These are phyloP conservation scores for Argopecten irradians DNA, from an alignment of 1,140 invertebrate species.

Conservation along the genomic window DNA sequence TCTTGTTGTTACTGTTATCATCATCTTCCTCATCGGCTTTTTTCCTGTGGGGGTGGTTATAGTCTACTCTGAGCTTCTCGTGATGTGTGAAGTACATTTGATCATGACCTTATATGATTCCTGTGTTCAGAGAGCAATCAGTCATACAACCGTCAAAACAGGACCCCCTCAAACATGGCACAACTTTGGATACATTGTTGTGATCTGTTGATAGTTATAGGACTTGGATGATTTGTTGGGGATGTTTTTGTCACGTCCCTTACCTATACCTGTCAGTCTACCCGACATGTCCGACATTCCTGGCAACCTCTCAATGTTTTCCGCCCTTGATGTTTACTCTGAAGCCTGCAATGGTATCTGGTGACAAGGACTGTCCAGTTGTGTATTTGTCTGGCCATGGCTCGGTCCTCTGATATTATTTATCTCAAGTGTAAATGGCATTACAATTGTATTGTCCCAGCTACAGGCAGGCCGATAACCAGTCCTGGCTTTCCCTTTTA, in stretches of 20 bases:
- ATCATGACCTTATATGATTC: neutral
- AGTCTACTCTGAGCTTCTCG: too few relatives aligned
- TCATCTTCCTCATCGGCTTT: too few relatives aligned
- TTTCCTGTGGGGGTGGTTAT: too few relatives aligned
- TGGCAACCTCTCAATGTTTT: slow-evolving; percentile 3
- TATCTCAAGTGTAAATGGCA: neutral
- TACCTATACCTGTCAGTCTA: neutral
- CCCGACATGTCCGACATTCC: neutral
- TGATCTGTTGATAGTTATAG: neutral
- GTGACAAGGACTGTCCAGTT: neutral
- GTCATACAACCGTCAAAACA: neutral
- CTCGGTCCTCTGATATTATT: neutral
- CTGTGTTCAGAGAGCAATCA: neutral
- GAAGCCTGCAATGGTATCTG: neutral
- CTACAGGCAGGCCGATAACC: neutral
- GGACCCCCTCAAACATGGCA: neutral
- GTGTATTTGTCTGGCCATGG: neutral
- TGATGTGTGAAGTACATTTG: neutral
- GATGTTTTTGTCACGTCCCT: neutral
- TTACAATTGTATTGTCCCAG: neutral
- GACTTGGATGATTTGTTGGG: neutral
- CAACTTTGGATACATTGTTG: neutral
- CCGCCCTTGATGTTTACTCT: neutral
- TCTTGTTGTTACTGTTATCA: too few relatives aligned
- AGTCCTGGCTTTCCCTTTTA: neutral